Evolutionary conservation across 2,888 invertebrate genomes (phyloP), one percentile per base, ranked within the genome.

Genomic region (Griposia aprilina): DNA sequence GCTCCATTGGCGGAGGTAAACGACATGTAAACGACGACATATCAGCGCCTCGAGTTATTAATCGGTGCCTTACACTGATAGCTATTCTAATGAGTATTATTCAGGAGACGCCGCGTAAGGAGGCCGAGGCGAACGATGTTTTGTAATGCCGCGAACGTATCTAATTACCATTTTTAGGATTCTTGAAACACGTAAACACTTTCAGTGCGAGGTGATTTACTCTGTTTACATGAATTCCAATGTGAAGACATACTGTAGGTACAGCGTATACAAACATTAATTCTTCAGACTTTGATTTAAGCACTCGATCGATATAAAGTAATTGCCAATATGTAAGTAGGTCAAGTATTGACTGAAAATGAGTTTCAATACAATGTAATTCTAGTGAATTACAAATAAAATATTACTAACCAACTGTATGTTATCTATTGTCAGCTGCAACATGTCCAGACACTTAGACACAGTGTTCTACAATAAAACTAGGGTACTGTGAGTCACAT

Each of bases 51-150:
- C 94, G 90, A 94, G 94, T 96, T 96, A 95, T 96, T 96, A 96
- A 96, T 96, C 96, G 95, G 94, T 93, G 95, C 94, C 93, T 94
- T 93, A 92, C 94, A 93, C 94, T 94, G 97, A 97, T 97, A 97
- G 93, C 95, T 96, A 97, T 97, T 97, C 96, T 96, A 97, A 97
- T 97, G 96, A 97, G 95, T 92, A 90, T 87, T 92, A 89, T 92
- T 92, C 93, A 91, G 91, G 90, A 93, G 92, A 92, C 91, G 90
- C 89, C 90, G 87, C 89, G 92, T 93, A 96, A 96, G 92, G 95
- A 96, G 96, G 95, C 93, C 96, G 96, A 96, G 95, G 96, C 94
- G 89, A 96, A 93, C 92, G 87, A 91, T 91, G 90, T 94, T 93
- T 93, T 91, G 90, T 90, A 92, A 91, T 90, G 88, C 88, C 85